Base-by-base conservation (phyloP, 1,140 invertebrate genomes). In the Archivesica marissinica region DNA sequence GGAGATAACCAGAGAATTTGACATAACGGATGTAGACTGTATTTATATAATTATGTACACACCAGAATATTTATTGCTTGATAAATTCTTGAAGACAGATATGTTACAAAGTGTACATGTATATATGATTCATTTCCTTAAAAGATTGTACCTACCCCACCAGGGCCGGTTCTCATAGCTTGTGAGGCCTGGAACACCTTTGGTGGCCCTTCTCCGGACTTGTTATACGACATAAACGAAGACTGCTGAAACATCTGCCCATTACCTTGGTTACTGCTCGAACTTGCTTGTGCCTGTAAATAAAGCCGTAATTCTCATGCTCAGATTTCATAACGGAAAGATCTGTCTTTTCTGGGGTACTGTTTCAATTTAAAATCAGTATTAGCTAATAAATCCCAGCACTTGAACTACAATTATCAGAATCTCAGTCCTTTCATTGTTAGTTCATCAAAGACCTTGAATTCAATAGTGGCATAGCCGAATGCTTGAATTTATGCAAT, bases 201-300 rank as follows among this genome's bases (percentile, higher is more conserved):
- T 6, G 79, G 79, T 20, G 79, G 25, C 15, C 79, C 79, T 4
- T 72, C 64, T 25, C 79, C 79, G 2, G 44, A n/a, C 13, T 81
- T 81, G 11, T 50, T 66, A 35, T 81, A 81, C 11, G 79, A 81
- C 79, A 81, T 81, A 6, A 81, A 68, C 7, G 79, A 81, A 23
- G 79, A 50, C 50, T 81, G 79, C 15, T 81, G 79, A 38, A 70
- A 81, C 11, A 47, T 15, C 15, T 66, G 61, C 9, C 79, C 79
- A 44, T 81, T 54, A 13, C 50, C 79, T n/a, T n/a, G n/a, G n/a
- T n/a, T n/a, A n/a, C n/a, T n/a, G 41, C 44, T 70, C 44, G 56
- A n/a, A 35, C 38, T 47, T 17, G 39, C 77, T 11, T 79, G 54
- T 11, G n/a, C 38, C 56, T 79, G 77, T 13, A 76, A 54, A 75